Evolutionary conservation across 2,888 invertebrate species (phyloP), one percentile per base, ranked within the genome.

Genomic region (Sarcophaga subvicina): DNA sequence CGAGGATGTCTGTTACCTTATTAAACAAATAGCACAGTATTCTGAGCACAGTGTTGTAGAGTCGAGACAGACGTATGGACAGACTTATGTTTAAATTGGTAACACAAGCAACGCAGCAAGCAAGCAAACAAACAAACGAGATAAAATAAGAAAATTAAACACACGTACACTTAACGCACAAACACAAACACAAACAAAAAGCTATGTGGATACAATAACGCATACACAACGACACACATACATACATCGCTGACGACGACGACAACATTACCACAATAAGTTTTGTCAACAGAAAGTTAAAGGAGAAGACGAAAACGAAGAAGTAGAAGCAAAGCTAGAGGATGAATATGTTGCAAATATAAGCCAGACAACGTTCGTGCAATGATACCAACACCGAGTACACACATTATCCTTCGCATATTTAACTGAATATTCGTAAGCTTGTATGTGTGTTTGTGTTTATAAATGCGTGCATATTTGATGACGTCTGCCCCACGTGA

Each of bases 381-480:
- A 62, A 67, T 71, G 80, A 80, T 25, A 66, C 66, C 22, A 78
- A 49, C 63, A 80, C 62, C 60, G 54, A 54, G 67, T 54, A 59
- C 73, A 47, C 77, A 73, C 60, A 72, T 10, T 27, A 54, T 17
- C 49, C 20, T 70, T 63, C 12, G 22, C 37, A 27, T 12, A 20
- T 71, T n/a, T 22, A 14, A 25, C 20, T 59, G 27, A 10, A 45
- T 60, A 45, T 60, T 14, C 37, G 20, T 14, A 8, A n/a, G 27
- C 8, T 37, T 20, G 14, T 25, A 25, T 66, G 10, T 54, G 45
- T 64, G 20, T 12, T 14, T 25, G 14, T 69, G 69, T 67, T 70
- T 63, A 79, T 81, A 79, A 84, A 87, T 81, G 87, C 84, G 87
- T 84, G 87, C 81, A 87, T 84, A 82, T 87, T 87, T 84, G 87